These are phyloP conservation scores for Taenioides sp. DNA, from an alignment of 2,797 vertebrate species.

Conservation along the genomic window DNA sequence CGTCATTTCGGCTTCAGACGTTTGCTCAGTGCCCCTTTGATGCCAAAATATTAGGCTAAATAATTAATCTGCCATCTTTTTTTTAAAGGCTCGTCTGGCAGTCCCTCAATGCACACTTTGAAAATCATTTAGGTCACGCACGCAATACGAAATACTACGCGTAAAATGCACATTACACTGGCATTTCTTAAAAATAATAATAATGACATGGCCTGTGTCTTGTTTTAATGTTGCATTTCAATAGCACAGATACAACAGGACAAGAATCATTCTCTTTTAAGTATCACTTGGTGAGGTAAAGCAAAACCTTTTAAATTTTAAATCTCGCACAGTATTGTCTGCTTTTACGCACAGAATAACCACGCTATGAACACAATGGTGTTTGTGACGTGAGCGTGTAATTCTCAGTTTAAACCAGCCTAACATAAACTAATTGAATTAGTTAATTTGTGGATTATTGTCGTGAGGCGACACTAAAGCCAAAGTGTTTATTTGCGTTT, in stretches of 20 bases:
- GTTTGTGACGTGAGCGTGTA: neutral
- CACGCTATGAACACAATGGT: neutral
- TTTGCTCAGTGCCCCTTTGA: neutral
- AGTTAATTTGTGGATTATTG: neutral
- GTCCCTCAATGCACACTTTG: no score
- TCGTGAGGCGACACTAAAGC: constrained; percentile 1
- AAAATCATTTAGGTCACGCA: neutral
- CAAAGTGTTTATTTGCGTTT: constrained; percentile 6
- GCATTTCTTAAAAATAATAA: neutral
- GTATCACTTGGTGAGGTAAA: neutral
- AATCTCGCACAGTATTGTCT: neutral
- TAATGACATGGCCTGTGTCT: neutral
- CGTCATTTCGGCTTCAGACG: neutral
- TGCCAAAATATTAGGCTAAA: neutral
- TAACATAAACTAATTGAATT: neutral
- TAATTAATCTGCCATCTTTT: no score
- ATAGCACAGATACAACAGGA: neutral
- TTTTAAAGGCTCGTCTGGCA: no score
- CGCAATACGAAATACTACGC: neutral
- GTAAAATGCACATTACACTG: neutral
- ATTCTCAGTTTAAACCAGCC: neutral
- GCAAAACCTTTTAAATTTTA: neutral
- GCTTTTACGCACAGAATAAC: neutral
- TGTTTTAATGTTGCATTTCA: neutral
- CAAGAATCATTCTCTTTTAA: neutral